A percentile compares a stretch with the other conserved stretches of the same genome.
Evolutionary conservation across 2,888 invertebrate species (phyloP).

Genomic region (Ptilodon capucinus): DNA sequence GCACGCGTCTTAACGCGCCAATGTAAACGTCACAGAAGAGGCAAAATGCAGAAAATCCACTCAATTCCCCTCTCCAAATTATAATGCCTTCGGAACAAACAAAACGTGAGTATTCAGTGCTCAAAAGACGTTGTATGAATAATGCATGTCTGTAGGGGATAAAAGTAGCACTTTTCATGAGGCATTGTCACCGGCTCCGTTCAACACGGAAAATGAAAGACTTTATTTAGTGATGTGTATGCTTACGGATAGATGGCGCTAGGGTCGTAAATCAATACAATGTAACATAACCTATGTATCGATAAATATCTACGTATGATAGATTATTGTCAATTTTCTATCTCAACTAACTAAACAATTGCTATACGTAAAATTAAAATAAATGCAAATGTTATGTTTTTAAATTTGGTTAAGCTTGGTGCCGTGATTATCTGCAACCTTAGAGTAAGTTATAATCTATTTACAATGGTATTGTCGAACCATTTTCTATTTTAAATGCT

Average conservation of each 20-base stretch:
- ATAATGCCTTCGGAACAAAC: slow-evolving; percentile 30
- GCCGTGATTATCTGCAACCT: too few species aligned
- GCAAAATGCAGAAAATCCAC: background rate
- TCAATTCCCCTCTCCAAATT: slow-evolving; percentile 16
- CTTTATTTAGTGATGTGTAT: slow-evolving; percentile 27
- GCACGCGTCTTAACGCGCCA: too few species aligned
- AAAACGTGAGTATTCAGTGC: slow-evolving; percentile 36
- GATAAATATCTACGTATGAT: too few species aligned
- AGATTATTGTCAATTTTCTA: too few species aligned
- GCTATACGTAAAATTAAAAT: too few species aligned
- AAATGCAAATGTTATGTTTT: too few species aligned
- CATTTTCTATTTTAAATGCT: too few species aligned
- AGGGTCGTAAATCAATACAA: background rate
- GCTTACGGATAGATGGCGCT: slow-evolving; percentile 35
- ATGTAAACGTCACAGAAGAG: background rate
- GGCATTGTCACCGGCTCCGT: slow-evolving; percentile 43
- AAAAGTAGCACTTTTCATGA: slow-evolving; percentile 61
- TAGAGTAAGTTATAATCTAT: too few species aligned
- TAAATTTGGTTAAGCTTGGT: too few species aligned
- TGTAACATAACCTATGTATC: too few species aligned
- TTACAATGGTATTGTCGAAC: too few species aligned
- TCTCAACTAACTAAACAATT: too few species aligned
- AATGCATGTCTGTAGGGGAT: slow-evolving; percentile 65
- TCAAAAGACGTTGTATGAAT: slow-evolving; percentile 62
- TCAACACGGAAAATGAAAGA: slow-evolving; percentile 41